Percentiles rank a stretch among this genome's conserved stretches.
These are phyloP conservation scores for Capitella teleta DNA, from an alignment of 1,140 invertebrate species.

Conservation along the genomic window DNA sequence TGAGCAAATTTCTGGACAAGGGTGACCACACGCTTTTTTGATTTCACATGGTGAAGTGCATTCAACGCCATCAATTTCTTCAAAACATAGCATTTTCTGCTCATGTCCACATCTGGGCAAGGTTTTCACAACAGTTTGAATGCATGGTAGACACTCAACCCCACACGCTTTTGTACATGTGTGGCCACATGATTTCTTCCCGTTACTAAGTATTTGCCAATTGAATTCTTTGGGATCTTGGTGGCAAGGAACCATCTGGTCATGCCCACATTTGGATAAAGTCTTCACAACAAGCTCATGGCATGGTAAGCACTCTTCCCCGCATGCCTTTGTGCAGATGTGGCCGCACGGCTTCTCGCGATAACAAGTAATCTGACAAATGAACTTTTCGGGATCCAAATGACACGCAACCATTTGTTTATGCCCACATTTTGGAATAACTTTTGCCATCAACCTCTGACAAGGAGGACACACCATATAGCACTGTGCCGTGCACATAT, in stretches of 20 bases:
- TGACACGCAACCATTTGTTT: slow-evolving; percentile 10
- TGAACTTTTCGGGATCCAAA: slow-evolving; percentile 2
- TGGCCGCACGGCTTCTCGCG: slow-evolving; percentile 12
- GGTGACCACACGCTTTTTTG: slow-evolving; percentile 1
- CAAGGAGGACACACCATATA: slow-evolving; percentile 10
- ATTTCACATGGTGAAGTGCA: not conserved
- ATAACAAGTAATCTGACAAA: slow-evolving; percentile 2
- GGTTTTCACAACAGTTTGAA: slow-evolving; percentile 45
- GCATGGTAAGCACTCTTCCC: slow-evolving; percentile 4
- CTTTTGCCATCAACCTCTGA: slow-evolving; percentile 3
- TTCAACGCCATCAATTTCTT: slow-evolving; percentile 18
- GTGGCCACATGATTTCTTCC: slow-evolving; percentile 3
- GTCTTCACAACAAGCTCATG: not conserved
- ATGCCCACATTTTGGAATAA: slow-evolving; percentile 13
- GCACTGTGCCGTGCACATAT: slow-evolving; percentile 13
- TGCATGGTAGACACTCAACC: slow-evolving; percentile 21
- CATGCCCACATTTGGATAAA: slow-evolving; percentile 4
- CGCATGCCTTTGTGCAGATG: not conserved
- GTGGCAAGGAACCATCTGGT: slow-evolving; percentile 38
- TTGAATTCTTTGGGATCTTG: slow-evolving; percentile 50
- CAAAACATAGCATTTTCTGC: slow-evolving; percentile 3
- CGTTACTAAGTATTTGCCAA: not conserved
- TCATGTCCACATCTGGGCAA: not conserved
- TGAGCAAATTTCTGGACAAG: slow-evolving; percentile 39
- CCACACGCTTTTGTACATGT: slow-evolving; percentile 12